Base-by-base conservation (phyloP, 2,888 invertebrate species). In the Lagria hirta region DNA sequence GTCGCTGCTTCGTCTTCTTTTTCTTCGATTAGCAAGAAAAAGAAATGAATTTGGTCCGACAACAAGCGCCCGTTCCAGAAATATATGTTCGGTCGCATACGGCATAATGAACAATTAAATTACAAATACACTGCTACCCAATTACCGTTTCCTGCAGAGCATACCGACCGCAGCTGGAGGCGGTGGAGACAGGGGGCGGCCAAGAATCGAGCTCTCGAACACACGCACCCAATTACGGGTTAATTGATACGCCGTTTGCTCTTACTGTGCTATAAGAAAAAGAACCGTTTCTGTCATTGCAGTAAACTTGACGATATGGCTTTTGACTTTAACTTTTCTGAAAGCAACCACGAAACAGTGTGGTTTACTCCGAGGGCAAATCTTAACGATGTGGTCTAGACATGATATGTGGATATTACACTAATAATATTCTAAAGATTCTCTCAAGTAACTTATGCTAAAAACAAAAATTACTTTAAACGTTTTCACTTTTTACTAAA, bases 61-160 rank as follows among this genome's bases (percentile, higher is more conserved):
- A 40, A 35, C 43, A 51, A n/a, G n/a, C n/a, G 54, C 45, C 52
- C 47, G 48, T 52, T 55, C 51, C 47, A 49, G 55, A 51, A 52
- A 55, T 51, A 37, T 49, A 49, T 35, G 48, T 48, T 44, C 43
- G 43, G 43, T 54, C 54, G 38, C 54, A 57, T 60, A 62, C 60
- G 64, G 65, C 61, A 66, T 68, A 68, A 68, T 66, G 67, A 67
- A 65, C 66, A 68, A 68, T 68, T 66, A 66, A 66, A 66, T 66
- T 67, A 67, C 65, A 64, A 63, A 66, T 64, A 64, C 65, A 56
- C 58, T 57, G 62, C 61, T 64, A 65, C 66, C 66, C 68, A 68
- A 68, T 68, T 68, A 68, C 62, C 61, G 64, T 62, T 64, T 65
- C 63, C 64, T 62, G 63, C 57, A 60, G 57, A 57, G 57, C 52